Evolutionary conservation across 2,888 invertebrate species (phyloP), one percentile per base, ranked within the genome.

Genomic region (Candidula unifasciata): DNA sequence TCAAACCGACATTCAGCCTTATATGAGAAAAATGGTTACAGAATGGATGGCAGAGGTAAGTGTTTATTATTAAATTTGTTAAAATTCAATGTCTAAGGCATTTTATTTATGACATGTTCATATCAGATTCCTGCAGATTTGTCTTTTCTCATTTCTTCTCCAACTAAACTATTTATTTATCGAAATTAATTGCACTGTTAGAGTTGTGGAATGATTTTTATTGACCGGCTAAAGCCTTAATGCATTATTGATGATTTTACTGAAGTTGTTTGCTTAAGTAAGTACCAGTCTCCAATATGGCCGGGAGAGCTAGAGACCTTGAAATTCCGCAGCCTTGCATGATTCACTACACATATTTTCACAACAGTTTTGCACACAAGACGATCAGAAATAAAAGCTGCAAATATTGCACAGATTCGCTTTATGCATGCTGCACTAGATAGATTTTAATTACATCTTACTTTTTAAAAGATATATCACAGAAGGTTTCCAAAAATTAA

Each of bases 1-100:
- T 91, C 98, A 98, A 95, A 96, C 95, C 91, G 97, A 98, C 94
- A 95, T 98, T 92, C 97, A 97, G 90, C 96, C 97, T 85, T 95
- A 96, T 92, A 98, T 98, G 97, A 96, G 98, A 94, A 96, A 96
- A 94, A 96, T 97, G 94, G 97, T 98, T 92, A 96, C 97, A 91
- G 96, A 97, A 94, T 98, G 98, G 98, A 98, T 98, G 98, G 96
- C 97, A 95, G 98, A 98, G 97, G 98, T 98, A 89, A 87, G 86
- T 16, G 5, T 30, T 33, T 27, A n/a, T 33, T 52, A n/a, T n/a
- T 69, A 2, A 69, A 18, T 33, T 18, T 35, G 2, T 6, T 68
- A 30, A 30, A 68, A 27, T 68, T n/a, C n/a, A n/a, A n/a, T n/a
- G n/a, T 44, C 13, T 13, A 10, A 13, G 44, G 44, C 44, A 44